Evolutionary conservation across 2,113 vertebrate species (phyloP).

Genomic region (Heterotis niloticus): DNA sequence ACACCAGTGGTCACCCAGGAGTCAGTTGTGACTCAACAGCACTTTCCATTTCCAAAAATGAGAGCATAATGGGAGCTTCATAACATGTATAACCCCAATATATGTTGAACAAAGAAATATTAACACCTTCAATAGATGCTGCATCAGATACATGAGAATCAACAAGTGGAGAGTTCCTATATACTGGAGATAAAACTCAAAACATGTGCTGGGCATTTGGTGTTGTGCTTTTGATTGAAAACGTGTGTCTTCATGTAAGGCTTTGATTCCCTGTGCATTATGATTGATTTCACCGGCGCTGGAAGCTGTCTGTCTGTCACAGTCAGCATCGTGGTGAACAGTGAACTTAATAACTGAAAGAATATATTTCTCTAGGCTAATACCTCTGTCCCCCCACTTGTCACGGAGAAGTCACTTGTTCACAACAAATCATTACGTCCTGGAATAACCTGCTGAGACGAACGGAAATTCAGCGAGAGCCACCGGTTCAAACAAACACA

Average conservation of each 20-base stretch:
- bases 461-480: slow-evolving; percentile 41
- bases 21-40: too few species aligned
- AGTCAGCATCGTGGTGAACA: slow-evolving; percentile 26
- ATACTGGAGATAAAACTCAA: too few species aligned
- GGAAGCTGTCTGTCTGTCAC: background rate
- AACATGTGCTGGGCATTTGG: too few species aligned
- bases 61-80: too few species aligned
- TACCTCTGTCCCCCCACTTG: slow-evolving; percentile 36
- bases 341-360: background rate
- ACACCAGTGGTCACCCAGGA: too few species aligned
- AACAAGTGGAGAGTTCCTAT: too few species aligned
- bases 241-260: background rate
- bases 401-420: slow-evolving; percentile 27
- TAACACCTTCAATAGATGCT: too few species aligned
- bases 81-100: slow-evolving; percentile 39
- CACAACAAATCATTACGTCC: slow-evolving; percentile 51
- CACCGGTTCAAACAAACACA: slow-evolving; percentile 26
- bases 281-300: background rate
- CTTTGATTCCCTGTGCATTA: background rate
- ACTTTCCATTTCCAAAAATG: too few species aligned
- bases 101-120: slow-evolving; percentile 38
- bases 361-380: background rate
- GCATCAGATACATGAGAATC: too few species aligned
- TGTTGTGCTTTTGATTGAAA: slow-evolving; percentile 24
- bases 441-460: slow-evolving; percentile 35